Conservation (phyloP, 1,140 invertebrate species). For the Drosophila murphyi region DNA sequence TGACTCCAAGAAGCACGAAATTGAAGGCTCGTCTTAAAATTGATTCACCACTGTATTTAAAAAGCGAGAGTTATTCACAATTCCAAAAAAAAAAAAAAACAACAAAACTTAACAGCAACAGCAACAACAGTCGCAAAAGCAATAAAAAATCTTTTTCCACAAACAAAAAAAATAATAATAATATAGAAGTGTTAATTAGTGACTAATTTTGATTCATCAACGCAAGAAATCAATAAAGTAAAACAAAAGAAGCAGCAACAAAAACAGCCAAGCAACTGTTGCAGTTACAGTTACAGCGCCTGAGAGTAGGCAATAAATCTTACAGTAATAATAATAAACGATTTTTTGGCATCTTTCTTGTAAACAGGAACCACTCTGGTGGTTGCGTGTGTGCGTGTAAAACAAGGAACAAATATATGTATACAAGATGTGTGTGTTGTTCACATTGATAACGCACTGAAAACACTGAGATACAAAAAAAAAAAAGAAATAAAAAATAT, state of each 20-base stretch:
- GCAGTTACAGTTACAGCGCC: slow-evolving; percentile 20
- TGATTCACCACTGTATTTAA: slow-evolving; percentile 1
- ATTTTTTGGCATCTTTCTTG: background rate
- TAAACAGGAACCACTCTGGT: background rate
- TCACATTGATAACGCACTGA: slow-evolving; percentile 22
- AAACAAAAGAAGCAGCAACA: slow-evolving; percentile 19
- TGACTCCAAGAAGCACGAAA: slow-evolving; percentile 5
- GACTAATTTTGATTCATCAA: slow-evolving; percentile 25
- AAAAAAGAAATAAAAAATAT: background rate
- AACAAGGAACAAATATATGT: background rate
- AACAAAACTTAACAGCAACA: slow-evolving; percentile 14
- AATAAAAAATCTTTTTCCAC: background rate
- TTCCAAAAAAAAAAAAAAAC: background rate
- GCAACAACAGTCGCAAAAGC: slow-evolving; percentile 9
- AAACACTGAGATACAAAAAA: background rate
- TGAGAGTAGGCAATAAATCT: slow-evolving; percentile 40
- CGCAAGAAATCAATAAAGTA: background rate
- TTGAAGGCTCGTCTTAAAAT: background rate
- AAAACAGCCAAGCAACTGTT: slow-evolving; percentile 1
- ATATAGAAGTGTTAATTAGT: slow-evolving; percentile 30
- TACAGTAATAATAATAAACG: background rate
- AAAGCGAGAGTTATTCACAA: slow-evolving; percentile 7
- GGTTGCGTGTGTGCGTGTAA: background rate
- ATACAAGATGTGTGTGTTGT: background rate
- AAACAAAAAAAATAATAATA: background rate